A percentile compares a stretch with the other conserved stretches of the same genome.
These are phyloP conservation scores for Pseudomugil tenellus DNA, from an alignment of 2,797 vertebrate genomes.

Conservation along the genomic window DNA sequence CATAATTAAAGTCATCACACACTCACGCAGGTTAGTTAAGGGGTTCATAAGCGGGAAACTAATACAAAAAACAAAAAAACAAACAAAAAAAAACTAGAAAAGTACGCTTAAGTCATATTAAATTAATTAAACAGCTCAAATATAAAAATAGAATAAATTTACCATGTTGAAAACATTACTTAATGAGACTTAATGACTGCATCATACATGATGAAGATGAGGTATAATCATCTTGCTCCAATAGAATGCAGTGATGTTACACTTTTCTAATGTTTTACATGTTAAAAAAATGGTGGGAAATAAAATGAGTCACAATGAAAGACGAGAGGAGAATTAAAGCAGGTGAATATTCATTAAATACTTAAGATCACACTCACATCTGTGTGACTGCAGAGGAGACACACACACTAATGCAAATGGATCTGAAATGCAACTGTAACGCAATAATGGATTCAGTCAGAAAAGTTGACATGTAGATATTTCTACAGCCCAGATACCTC, in stretches of 20 bases:
- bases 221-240: not conserved
- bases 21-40: slow-evolving; percentile 72
- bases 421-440: slow-evolving; percentile 16
- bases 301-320: slow-evolving; percentile 53
- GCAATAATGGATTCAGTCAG: slow-evolving; percentile 3
- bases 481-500: slow-evolving; percentile 6
- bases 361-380: slow-evolving; percentile 21
- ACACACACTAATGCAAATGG: slow-evolving; percentile 17
- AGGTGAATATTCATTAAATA: slow-evolving; percentile 20
- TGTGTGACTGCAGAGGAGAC: slow-evolving; percentile 12
- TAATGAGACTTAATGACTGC: not conserved
- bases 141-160: not conserved
- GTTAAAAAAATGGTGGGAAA: slow-evolving; percentile 30
- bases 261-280: slow-evolving; percentile 25
- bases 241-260: slow-evolving; percentile 6
- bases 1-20: slow-evolving; percentile 81
- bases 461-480: slow-evolving; percentile 14
- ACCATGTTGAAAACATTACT: not conserved
- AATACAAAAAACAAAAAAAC: not conserved
- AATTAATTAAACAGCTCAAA: slow-evolving; percentile 21
- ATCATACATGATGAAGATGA: slow-evolving; percentile 10
- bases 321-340: slow-evolving; percentile 39
- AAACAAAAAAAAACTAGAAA: slow-evolving; percentile 23
- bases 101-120: slow-evolving; percentile 18
- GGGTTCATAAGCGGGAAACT: slow-evolving; percentile 64